Percentiles rank a stretch among this genome's conserved stretches.
Evolutionary conservation across 1,140 invertebrate species (phyloP).

Genomic region (Propsilocerus akamusi): DNA sequence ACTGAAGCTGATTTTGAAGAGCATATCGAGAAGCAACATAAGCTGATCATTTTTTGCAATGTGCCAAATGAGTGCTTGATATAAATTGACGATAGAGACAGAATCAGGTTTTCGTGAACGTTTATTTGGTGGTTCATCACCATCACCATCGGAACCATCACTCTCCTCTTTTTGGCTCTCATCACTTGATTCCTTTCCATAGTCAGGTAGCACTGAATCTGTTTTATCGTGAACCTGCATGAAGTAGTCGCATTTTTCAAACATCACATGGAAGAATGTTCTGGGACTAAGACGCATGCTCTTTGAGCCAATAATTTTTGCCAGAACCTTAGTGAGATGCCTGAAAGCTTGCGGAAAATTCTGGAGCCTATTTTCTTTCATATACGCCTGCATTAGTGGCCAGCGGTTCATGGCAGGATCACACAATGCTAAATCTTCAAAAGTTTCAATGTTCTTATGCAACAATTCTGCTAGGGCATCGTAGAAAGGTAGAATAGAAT

Average conservation of each 20-base stretch:
- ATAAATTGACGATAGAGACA: neutral
- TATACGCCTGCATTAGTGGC: neutral
- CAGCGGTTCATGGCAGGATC: slow-evolving; percentile 11
- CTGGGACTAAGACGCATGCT: neutral
- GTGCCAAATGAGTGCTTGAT: neutral
- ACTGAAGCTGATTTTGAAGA: neutral
- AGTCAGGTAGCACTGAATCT: no score
- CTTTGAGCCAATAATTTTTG: neutral
- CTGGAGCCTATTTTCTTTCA: neutral
- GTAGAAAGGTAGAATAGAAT: neutral
- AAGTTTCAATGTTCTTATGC: neutral
- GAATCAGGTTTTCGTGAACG: neutral
- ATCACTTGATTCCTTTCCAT: no score
- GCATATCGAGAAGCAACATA: neutral
- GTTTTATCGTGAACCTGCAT: slow-evolving; percentile 7
- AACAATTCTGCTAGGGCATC: neutral
- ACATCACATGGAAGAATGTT: neutral
- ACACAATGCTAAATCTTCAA: slow-evolving; percentile 11
- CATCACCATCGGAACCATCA: no score
- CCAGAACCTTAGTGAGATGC: neutral
- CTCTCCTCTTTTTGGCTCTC: no score
- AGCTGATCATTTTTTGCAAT: neutral
- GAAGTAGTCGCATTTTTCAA: neutral
- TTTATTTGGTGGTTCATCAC: no score
- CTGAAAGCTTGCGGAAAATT: neutral